phyloP scores from a whole-genome alignment of 2,888 invertebrate genomes.

The Leptopilina myrica region DNA sequence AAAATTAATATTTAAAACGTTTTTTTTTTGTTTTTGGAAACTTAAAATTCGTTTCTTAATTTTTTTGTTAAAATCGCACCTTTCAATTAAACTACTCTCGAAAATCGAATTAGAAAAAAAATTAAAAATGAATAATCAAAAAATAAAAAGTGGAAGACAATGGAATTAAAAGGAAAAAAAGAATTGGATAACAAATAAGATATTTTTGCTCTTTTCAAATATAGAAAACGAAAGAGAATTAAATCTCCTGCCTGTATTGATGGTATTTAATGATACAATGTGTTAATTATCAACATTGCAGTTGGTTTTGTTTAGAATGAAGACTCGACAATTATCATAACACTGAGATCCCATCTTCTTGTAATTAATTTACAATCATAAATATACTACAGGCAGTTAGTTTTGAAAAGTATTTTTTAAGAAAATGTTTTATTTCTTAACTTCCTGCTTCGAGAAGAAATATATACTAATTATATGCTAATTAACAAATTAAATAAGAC shows the following conservation, averaged over 20 bases:
- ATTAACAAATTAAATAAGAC: background rate
- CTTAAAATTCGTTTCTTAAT: too few species aligned
- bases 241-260: too few species aligned
- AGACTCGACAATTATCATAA: slow-evolving; percentile 17
- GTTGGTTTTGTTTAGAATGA: slow-evolving; percentile 13
- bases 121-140: too few species aligned
- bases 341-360: slow-evolving; percentile 6
- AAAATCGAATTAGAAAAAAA: too few species aligned
- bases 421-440: background rate
- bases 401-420: background rate
- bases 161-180: too few species aligned
- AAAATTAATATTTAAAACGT: too few species aligned
- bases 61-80: too few species aligned
- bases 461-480: background rate
- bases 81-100: too few species aligned
- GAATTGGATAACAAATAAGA: too few species aligned
- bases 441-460: background rate
- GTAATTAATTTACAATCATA: slow-evolving; percentile 24
- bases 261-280: background rate
- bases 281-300: background rate
- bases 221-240: too few species aligned
- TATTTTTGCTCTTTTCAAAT: too few species aligned
- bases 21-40: too few species aligned
- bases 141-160: background rate
- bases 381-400: background rate